phyloP scores from a whole-genome alignment of 2,888 invertebrate genomes.

The Tipula lateralis region DNA sequence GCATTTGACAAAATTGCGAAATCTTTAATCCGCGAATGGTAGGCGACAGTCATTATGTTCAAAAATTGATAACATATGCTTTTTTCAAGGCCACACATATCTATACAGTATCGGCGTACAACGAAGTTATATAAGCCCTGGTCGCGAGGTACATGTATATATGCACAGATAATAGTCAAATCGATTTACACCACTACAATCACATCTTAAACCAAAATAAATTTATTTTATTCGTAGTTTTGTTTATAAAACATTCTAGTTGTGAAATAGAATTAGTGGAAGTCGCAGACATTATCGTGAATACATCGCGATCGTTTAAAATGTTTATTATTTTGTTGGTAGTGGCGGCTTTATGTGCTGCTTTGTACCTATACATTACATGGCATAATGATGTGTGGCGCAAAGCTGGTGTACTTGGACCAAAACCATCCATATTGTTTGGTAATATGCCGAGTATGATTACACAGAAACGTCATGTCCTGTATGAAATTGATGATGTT shows the following conservation, averaged over 20 bases:
- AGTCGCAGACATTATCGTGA: background rate
- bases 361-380: conserved; percentile 36
- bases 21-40: too few species aligned
- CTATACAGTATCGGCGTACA: too few species aligned
- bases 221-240: background rate
- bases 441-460: conserved; percentile 40
- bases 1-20: too few species aligned
- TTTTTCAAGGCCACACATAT: too few species aligned
- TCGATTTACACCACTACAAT: background rate
- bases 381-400: conserved; percentile 42
- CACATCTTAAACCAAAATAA: background rate
- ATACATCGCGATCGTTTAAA: background rate
- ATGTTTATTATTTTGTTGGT: background rate
- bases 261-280: background rate
- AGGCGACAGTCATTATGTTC: too few species aligned
- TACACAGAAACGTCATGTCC: conserved; percentile 36
- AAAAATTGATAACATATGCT: too few species aligned
- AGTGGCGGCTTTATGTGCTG: background rate
- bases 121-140: background rate
- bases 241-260: background rate
- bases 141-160: background rate
- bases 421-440: conserved; percentile 39
- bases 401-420: conserved; percentile 40
- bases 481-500: conserved; percentile 40
- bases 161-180: background rate